Conservation (phyloP, 2,888 invertebrate species). For the Philhelius pedissequus region DNA sequence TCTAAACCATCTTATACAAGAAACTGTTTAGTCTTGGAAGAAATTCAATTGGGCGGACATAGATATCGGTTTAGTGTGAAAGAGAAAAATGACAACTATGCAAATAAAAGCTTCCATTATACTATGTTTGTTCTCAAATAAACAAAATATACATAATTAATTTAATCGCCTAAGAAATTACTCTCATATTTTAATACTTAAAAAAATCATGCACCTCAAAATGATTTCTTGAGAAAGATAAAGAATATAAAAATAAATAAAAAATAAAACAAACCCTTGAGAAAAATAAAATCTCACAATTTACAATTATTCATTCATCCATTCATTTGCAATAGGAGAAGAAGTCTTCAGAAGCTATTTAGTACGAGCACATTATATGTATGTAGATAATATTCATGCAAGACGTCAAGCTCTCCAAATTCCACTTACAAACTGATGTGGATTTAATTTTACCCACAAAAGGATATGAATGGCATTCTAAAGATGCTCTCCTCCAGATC, state of each 20-base stretch:
- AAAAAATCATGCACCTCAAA: neutral
- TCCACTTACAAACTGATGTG: conserved; percentile 61
- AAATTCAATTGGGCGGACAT: no score
- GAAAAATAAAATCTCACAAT: neutral
- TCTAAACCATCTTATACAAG: no score
- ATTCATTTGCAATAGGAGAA: conserved; percentile 4
- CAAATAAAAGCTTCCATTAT: no score
- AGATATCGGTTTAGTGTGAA: no score
- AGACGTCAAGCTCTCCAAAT: conserved; percentile 28
- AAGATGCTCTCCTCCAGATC: conserved; percentile 60
- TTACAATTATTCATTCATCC: conserved; percentile 12
- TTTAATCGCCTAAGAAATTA: neutral
- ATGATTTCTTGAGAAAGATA: neutral
- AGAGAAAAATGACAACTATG: no score
- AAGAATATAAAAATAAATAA: neutral
- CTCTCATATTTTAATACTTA: no score
- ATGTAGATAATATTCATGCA: no score
- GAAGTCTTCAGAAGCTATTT: conserved; percentile 33
- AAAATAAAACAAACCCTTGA: neutral
- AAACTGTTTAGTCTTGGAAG: no score
- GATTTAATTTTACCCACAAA: conserved; percentile 63
- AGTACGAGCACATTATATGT: no score
- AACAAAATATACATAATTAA: no score
- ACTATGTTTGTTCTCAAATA: no score
- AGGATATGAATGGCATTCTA: conserved; percentile 61